These are phyloP conservation scores for Thaleichthys pacificus DNA, from an alignment of 2,797 vertebrate genomes.

Conservation along the genomic window DNA sequence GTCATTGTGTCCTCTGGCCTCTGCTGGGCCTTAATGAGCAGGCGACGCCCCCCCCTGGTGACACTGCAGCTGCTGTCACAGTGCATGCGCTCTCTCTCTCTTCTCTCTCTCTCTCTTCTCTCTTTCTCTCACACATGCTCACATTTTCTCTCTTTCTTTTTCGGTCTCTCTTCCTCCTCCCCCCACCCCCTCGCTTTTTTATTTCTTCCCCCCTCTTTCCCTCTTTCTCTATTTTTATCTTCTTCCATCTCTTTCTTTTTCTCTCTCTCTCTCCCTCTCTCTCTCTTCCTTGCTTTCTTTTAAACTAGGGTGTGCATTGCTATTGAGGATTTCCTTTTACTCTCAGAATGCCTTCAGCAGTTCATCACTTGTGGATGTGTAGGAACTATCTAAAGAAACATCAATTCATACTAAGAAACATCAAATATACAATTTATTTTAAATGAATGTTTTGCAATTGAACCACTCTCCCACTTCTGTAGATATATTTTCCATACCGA, in stretches of 20 bases:
- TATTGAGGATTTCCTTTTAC: too few relatives aligned
- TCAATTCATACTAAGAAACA: too few relatives aligned
- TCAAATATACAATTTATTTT: too few relatives aligned
- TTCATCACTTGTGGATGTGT: too few relatives aligned
- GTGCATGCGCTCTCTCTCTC: neutral
- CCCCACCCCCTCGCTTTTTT: neutral
- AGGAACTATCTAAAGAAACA: too few relatives aligned
- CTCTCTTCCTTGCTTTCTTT: neutral
- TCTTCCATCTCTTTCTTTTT: neutral
- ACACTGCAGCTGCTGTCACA: conserved; percentile 36
- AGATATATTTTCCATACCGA: neutral
- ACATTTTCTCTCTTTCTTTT: too few relatives aligned
- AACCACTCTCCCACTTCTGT: neutral
- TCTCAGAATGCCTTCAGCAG: too few relatives aligned
- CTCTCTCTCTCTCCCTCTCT: neutral
- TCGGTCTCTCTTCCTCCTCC: too few relatives aligned
- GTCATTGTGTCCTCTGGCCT: conserved; percentile 36
- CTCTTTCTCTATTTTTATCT: neutral
- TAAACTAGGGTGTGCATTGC: neutral
- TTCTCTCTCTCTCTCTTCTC: neutral
- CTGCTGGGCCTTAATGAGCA: conserved; percentile 52
- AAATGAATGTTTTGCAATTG: neutral
- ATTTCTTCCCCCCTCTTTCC: neutral
- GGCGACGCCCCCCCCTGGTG: conserved; percentile 11
- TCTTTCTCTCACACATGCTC: neutral